Evolutionary conservation across 2,888 invertebrate species (phyloP).

Genomic region (Eledone cirrhosa): DNA sequence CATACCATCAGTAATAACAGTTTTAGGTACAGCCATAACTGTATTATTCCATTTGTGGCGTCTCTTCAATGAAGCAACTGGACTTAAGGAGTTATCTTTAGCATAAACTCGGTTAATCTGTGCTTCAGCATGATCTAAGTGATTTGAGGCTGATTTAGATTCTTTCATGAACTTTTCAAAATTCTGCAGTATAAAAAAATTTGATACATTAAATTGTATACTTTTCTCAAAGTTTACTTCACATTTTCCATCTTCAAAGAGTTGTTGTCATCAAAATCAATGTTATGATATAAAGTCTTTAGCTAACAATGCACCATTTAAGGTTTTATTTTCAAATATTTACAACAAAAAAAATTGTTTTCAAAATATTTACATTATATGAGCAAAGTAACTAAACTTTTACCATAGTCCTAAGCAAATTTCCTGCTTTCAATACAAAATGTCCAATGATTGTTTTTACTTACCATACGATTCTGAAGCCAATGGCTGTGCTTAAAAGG

Average conservation of each 20-base stretch:
- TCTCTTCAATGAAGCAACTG: conserved; percentile 56
- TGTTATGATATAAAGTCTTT: too few species aligned
- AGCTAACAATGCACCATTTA: too few species aligned
- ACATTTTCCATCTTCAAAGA: too few species aligned
- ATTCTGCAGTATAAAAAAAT: conserved; percentile 68
- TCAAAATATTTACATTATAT: too few species aligned
- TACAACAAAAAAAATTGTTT: too few species aligned
- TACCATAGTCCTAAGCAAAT: too few species aligned
- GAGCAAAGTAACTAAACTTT: too few species aligned
- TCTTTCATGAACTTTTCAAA: conserved; percentile 77
- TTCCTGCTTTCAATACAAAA: too few species aligned
- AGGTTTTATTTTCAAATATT: too few species aligned
- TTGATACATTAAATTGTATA: too few species aligned
- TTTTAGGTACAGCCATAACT: conserved; percentile 51
- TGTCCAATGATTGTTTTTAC: conserved; percentile 40
- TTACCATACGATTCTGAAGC: conserved; percentile 80
- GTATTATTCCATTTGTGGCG: conserved; percentile 57
- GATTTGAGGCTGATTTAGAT: conserved; percentile 72
- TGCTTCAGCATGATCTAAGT: conserved; percentile 75
- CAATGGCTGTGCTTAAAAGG: conserved; percentile 79
- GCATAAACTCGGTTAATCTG: conserved; percentile 67
- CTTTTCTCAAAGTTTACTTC: too few species aligned
- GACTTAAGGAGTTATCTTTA: conserved; percentile 68
- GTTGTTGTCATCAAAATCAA: too few species aligned
- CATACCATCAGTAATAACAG: conserved; percentile 57